Percentiles rank a stretch among this genome's conserved stretches.
These are phyloP conservation scores for Dryoscopus gambensis DNA, from an alignment of 2,113 vertebrate genomes.

Conservation along the genomic window DNA sequence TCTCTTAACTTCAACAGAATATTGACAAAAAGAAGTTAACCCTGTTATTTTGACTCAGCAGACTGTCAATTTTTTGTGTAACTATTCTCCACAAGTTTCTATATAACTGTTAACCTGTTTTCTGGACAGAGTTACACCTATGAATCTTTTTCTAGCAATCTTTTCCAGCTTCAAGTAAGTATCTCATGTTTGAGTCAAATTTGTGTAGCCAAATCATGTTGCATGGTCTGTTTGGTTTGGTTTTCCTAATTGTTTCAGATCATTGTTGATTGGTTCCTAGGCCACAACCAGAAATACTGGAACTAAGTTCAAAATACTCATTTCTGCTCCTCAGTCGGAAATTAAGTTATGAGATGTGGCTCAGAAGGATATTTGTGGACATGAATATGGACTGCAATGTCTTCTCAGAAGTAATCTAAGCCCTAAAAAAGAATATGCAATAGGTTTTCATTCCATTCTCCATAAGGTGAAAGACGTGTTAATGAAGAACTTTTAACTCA, in stretches of 20 bases:
- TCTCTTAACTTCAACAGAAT: neutral
- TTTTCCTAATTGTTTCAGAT: neutral
- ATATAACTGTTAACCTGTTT: neutral
- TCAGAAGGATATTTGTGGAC: neutral
- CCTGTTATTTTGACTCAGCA: neutral
- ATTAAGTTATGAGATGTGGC: neutral
- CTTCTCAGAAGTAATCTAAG: neutral
- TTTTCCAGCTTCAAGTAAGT: conserved; percentile 25
- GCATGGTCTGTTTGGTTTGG: neutral
- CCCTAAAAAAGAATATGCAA: neutral
- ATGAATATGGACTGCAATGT: neutral
- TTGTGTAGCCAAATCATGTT: neutral
- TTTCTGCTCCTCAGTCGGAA: neutral
- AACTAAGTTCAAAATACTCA: neutral
- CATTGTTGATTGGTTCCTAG: neutral
- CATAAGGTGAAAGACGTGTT: neutral
- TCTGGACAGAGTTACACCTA: neutral
- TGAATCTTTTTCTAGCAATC: neutral
- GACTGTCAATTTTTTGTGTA: neutral
- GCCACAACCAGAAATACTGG: neutral
- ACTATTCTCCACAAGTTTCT: neutral
- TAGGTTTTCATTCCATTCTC: neutral
- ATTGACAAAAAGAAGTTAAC: neutral
- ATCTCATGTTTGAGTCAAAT: neutral
- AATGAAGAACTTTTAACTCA: neutral